Base-by-base conservation (phyloP, 2,888 invertebrate genomes). In the Tenthredo mesomela region DNA sequence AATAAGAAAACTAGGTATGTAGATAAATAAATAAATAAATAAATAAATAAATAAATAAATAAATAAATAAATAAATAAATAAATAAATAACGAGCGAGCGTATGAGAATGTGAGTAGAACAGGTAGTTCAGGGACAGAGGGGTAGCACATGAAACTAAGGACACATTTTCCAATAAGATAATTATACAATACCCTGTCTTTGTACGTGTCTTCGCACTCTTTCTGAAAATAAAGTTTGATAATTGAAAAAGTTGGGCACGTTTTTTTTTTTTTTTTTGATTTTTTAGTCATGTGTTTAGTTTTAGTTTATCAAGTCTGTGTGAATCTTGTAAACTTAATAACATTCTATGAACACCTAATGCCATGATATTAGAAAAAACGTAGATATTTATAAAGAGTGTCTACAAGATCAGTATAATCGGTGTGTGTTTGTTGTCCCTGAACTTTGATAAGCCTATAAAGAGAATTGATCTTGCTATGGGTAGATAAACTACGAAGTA, bases 201-300 rank as follows among this genome's bases (percentile, higher is more conserved):
- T 96, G 96, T 96, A 96, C 95, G 96, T 95, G 95, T 96, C 96
- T 95, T 96, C 96, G 95, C 96, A 96, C 96, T 96, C 96, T 96
- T 95, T 96, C 96, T 96, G 96, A 95, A 96, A 96, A 96, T 94
- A 93, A 93, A 25, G 93, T 91, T 92, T 82, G 70, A 80, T 80
- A 80, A 61, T 80, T 80, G 80, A 80, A 80, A 80, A 80, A 80
- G 29, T 58, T 80, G 80, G 61, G 61, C 78, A 54, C 54, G 58
- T 61, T 61, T 61, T 15, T 78, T n/a, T 10, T 47, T 47, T 43
- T 29, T 33, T 21, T 80, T 15, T 78, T n/a, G n/a, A 47, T 47
- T 43, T 29, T 33, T 21, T 80, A 9, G 58, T 80, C 29, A 29
- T 80, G 40, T 73, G 73, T 73, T 73, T 73, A 37, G 29, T 54